phyloP scores from a whole-genome alignment of 2,888 invertebrate species.

The Actias luna region DNA sequence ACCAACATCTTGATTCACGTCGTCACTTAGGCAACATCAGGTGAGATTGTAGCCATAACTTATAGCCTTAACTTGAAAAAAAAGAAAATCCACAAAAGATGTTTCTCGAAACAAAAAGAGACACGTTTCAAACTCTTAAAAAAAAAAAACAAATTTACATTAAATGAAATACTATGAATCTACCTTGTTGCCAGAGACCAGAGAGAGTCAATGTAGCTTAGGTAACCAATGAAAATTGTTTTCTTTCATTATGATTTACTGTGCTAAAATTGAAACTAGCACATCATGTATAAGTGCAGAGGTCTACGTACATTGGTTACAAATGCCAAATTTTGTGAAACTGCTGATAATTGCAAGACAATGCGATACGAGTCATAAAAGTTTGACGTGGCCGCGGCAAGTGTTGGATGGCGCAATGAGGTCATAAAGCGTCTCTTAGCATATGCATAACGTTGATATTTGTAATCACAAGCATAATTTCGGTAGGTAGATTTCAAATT shows the following conservation, averaged over 20 bases:
- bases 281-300: slow-evolving; percentile 22
- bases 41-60: too few relatives aligned
- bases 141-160: too few relatives aligned
- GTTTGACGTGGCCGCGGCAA: slow-evolving; percentile 61
- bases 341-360: slow-evolving; percentile 67
- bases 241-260: background rate
- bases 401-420: slow-evolving; percentile 53
- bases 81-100: too few relatives aligned
- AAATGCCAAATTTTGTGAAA: slow-evolving; percentile 70
- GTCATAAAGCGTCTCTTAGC: slow-evolving; percentile 37
- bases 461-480: background rate
- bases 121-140: too few relatives aligned
- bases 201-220: too few relatives aligned
- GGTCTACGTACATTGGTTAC: slow-evolving; percentile 41
- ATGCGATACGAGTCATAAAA: slow-evolving; percentile 68
- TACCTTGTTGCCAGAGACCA: too few relatives aligned
- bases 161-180: too few relatives aligned
- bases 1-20: too few relatives aligned
- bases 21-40: too few relatives aligned
- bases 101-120: too few relatives aligned
- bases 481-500: background rate
- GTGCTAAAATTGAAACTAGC: background rate
- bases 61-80: too few relatives aligned
- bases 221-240: background rate
- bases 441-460: background rate